Percentiles rank a stretch among this genome's conserved stretches.
Evolutionary conservation across 1,140 invertebrate species (phyloP).

Genomic region (Scaptomyza montana): DNA sequence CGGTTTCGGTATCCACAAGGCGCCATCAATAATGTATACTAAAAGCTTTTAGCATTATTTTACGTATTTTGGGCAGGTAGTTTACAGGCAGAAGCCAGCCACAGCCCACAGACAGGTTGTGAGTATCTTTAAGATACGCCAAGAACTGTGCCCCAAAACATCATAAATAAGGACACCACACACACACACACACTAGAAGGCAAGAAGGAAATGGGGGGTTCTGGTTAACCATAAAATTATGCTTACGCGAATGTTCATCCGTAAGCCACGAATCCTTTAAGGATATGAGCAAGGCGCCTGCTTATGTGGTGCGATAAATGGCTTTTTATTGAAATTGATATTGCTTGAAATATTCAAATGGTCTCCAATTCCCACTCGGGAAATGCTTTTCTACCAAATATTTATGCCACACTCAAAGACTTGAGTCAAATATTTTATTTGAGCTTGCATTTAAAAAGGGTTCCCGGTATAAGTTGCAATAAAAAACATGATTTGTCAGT

Average conservation of each 20-base stretch:
- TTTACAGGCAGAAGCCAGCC: conserved; percentile 8
- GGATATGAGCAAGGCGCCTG: conserved; percentile 47
- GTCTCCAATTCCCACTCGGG: conserved; percentile 24
- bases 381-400: conserved; percentile 13
- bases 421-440: conserved; percentile 1
- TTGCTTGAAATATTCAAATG: conserved; percentile 80
- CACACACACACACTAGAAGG: background rate
- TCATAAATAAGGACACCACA: conserved; percentile 66
- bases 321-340: conserved; percentile 84
- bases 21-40: conserved; percentile 82
- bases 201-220: no score
- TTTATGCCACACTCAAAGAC: conserved; percentile 34
- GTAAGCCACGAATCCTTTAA: conserved; percentile 55
- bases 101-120: conserved; percentile 28
- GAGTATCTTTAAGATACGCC: conserved; percentile 71
- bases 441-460: conserved; percentile 44
- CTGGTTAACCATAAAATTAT: conserved; percentile 76
- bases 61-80: conserved; percentile 65
- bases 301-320: conserved; percentile 83
- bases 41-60: conserved; percentile 84
- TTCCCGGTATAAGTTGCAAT: conserved; percentile 55
- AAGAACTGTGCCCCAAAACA: conserved; percentile 48
- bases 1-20: conserved; percentile 49
- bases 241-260: conserved; percentile 56
- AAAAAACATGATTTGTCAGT: conserved; percentile 83